phyloP scores from a whole-genome alignment of 2,888 invertebrate species.

The Ophion obscuratus region DNA sequence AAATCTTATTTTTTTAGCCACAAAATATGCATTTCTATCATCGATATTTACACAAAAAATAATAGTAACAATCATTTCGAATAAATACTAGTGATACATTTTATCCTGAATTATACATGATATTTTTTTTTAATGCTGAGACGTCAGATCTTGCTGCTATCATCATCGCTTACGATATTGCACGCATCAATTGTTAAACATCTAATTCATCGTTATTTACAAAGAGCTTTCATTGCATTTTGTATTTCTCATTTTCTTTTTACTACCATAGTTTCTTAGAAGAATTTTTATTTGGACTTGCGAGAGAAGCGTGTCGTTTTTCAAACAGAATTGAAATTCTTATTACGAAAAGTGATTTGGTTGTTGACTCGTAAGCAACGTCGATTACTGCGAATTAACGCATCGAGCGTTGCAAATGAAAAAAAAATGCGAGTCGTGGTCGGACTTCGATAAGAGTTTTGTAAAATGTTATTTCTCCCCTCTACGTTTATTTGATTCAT shows the following conservation, averaged over 20 bases:
- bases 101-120: slow-evolving; percentile 66
- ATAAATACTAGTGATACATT: slow-evolving; percentile 69
- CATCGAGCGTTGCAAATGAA: slow-evolving; percentile 51
- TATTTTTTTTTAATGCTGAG: slow-evolving; percentile 74
- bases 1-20: slow-evolving; percentile 34
- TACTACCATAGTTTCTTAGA: slow-evolving; percentile 52
- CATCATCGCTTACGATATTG: slow-evolving; percentile 34
- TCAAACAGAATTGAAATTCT: slow-evolving; percentile 57
- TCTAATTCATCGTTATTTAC: slow-evolving; percentile 58
- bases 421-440: slow-evolving; percentile 65
- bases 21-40: slow-evolving; percentile 57
- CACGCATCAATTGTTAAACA: slow-evolving; percentile 38
- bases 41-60: slow-evolving; percentile 62
- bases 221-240: slow-evolving; percentile 63
- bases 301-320: slow-evolving; percentile 62
- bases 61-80: slow-evolving; percentile 65
- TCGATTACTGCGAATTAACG: slow-evolving; percentile 61
- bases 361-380: slow-evolving; percentile 56
- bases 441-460: slow-evolving; percentile 61
- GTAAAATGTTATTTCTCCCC: slow-evolving; percentile 67
- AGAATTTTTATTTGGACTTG: slow-evolving; percentile 50
- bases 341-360: slow-evolving; percentile 60
- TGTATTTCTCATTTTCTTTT: slow-evolving; percentile 16
- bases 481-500: slow-evolving; percentile 67
- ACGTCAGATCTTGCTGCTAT: slow-evolving; percentile 50